Conservation (phyloP, 1,140 invertebrate genomes). For the Drosophila willistoni region DNA sequence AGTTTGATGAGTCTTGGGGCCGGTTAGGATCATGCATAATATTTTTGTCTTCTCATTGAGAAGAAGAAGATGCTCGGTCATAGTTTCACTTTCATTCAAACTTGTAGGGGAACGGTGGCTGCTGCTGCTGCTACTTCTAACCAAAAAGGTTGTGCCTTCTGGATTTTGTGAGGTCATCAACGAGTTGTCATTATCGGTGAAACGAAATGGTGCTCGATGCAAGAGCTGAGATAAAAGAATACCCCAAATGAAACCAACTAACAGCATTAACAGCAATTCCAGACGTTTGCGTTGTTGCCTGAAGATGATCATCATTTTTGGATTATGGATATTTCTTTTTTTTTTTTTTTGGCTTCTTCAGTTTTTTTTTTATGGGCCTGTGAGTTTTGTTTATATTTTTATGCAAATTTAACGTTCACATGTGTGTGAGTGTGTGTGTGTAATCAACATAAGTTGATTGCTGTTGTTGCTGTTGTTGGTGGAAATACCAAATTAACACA, state of each 20-base stretch:
- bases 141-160: neutral
- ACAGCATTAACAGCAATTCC: constrained; percentile 50
- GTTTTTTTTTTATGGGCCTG: constrained; percentile 22
- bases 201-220: constrained; percentile 20
- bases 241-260: constrained; percentile 53
- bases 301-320: constrained; percentile 32
- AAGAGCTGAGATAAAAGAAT: constrained; percentile 41
- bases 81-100: neutral
- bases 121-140: neutral
- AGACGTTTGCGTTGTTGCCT: constrained; percentile 36
- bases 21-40: constrained; percentile 53
- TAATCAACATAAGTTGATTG: neutral
- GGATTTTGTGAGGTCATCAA: neutral
- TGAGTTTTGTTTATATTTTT: constrained; percentile 60
- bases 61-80: too few species aligned
- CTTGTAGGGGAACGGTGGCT: neutral
- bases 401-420: constrained; percentile 54
- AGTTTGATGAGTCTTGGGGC: constrained; percentile 24
- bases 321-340: constrained; percentile 6
- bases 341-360: constrained; percentile 20
- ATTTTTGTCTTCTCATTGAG: constrained; percentile 27
- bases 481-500: constrained; percentile 70
- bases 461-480: constrained; percentile 38
- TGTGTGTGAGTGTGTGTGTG: neutral
- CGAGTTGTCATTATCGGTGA: neutral